These are phyloP conservation scores for Spilarctia lutea DNA, from an alignment of 2,888 invertebrate species.

Conservation along the genomic window DNA sequence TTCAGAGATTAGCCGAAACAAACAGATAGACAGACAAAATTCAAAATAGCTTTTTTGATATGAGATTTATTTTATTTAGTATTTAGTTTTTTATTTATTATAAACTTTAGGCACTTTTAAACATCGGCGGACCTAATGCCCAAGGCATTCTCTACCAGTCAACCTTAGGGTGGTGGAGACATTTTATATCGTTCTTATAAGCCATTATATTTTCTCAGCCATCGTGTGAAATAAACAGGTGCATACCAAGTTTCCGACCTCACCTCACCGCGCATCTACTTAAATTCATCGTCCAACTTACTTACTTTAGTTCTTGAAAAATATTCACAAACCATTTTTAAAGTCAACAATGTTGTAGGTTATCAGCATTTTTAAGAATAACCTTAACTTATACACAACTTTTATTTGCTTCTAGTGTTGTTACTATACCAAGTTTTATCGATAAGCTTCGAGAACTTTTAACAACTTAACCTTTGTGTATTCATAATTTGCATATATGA, in stretches of 20 bases:
- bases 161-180: too few relatives aligned
- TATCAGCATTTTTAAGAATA: constrained; percentile 49
- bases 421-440: constrained; percentile 47
- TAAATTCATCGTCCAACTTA: constrained; percentile 32
- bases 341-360: constrained; percentile 38
- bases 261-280: constrained; percentile 14
- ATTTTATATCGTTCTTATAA: neutral
- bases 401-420: constrained; percentile 50
- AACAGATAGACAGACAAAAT: too few relatives aligned
- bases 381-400: constrained; percentile 37
- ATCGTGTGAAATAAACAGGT: constrained; percentile 11
- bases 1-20: too few relatives aligned
- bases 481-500: constrained; percentile 45
- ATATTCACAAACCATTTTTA: constrained; percentile 39
- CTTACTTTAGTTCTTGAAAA: constrained; percentile 35
- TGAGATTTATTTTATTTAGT: too few relatives aligned
- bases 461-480: constrained; percentile 30
- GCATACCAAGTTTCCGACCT: constrained; percentile 10
- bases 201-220: neutral
- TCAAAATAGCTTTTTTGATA: too few relatives aligned
- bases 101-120: too few relatives aligned
- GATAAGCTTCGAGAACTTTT: constrained; percentile 40
- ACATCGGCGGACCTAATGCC: too few relatives aligned
- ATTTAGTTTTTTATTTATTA: too few relatives aligned
- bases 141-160: too few relatives aligned